These are phyloP conservation scores for Microcebus tavaratra DNA, from an alignment of 2,113 vertebrate species.

Conservation along the genomic window DNA sequence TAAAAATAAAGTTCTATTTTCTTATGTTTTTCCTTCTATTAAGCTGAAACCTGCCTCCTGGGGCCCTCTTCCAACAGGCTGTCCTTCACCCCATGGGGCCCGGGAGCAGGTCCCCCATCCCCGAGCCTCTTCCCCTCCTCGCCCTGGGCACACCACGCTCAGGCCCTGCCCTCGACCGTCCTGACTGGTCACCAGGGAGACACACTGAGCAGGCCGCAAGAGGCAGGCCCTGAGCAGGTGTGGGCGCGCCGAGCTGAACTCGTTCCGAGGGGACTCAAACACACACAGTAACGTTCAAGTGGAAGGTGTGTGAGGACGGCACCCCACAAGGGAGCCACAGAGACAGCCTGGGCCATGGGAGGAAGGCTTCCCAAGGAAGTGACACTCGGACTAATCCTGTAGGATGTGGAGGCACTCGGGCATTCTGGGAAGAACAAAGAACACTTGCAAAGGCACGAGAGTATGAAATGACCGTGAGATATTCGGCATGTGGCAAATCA, in stretches of 20 bases:
- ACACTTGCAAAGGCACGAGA: neutral
- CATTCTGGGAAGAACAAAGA: neutral
- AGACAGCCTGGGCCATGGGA: neutral
- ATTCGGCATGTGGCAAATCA: neutral
- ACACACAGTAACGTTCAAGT: neutral
- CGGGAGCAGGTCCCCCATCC: neutral
- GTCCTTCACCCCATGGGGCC: fast-evolving
- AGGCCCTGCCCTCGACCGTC: neutral
- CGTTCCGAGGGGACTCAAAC: neutral
- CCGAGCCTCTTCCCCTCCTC: neutral
- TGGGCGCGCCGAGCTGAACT: neutral
- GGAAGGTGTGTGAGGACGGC: neutral
- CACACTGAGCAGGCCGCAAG: neutral
- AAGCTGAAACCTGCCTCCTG: neutral
- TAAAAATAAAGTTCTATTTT: neutral
- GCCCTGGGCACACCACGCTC: neutral
- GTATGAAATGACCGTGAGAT: neutral
- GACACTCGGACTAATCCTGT: neutral
- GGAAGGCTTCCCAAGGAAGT: neutral
- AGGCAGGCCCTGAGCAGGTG: neutral
- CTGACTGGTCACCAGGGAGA: neutral
- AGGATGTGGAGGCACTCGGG: too few species aligned
- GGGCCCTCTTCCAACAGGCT: neutral
- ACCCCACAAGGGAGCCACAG: neutral
- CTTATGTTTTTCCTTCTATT: neutral